These are phyloP conservation scores for Campoletis sonorensis DNA, from an alignment of 1,140 invertebrate species.

Conservation along the genomic window DNA sequence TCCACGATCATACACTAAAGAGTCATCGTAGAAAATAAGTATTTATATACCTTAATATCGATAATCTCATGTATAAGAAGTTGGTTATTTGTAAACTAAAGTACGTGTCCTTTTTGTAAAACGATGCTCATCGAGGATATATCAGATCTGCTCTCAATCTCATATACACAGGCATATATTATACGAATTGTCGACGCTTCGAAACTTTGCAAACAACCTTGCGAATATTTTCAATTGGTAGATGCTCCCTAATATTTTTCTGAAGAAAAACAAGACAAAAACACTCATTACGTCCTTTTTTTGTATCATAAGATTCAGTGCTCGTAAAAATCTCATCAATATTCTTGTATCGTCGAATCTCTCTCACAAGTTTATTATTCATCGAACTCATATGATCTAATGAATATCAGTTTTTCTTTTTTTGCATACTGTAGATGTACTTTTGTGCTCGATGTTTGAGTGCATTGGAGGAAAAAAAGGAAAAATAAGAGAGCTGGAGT, in stretches of 20 bases:
- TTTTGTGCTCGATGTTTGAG: not conserved
- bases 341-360: not conserved
- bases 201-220: not conserved
- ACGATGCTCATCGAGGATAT: conserved; percentile 48
- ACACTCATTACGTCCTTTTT: not conserved
- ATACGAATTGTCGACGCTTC: not conserved
- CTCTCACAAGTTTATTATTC: not conserved
- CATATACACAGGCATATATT: not conserved
- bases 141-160: not conserved
- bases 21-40: conserved; percentile 49
- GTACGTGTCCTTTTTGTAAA: conserved; percentile 52
- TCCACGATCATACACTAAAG: conserved; percentile 5
- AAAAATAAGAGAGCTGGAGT: not conserved
- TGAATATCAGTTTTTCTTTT: not conserved
- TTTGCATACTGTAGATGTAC: not conserved
- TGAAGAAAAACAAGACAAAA: not conserved
- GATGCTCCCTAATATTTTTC: conserved; percentile 6
- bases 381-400: not conserved
- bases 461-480: too few species aligned
- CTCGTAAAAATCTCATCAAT: not conserved
- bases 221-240: conserved; percentile 5
- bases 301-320: not conserved
- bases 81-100: conserved; percentile 36
- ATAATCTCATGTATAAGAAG: conserved; percentile 48
- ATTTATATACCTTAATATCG: conserved; percentile 56